Evolutionary conservation across 1,140 invertebrate species (phyloP).

Genomic region (Meteorus sp.): DNA sequence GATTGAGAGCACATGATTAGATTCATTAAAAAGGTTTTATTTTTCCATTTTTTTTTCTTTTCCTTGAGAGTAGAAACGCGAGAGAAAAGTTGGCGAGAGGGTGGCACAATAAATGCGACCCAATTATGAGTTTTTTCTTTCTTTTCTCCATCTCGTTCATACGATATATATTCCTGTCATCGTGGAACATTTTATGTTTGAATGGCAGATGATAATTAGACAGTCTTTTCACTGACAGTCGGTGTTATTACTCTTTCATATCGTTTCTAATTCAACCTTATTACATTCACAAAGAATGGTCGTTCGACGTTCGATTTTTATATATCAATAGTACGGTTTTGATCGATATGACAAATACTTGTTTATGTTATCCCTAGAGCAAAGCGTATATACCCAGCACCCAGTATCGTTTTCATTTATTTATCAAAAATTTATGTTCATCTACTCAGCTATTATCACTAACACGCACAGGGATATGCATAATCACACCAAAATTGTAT

Average conservation of each 20-base stretch:
- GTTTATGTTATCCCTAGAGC: conserved; percentile 23
- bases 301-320: conserved; percentile 1
- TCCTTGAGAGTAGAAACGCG: no score
- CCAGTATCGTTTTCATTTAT: conserved; percentile 52
- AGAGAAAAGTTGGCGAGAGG: no score
- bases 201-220: conserved; percentile 4
- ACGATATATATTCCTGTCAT: no score
- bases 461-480: conserved; percentile 25
- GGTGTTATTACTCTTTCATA: neutral
- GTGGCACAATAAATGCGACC: no score
- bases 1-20: no score
- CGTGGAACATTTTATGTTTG: no score
- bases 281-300: conserved; percentile 13
- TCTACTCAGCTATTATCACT: conserved; percentile 49
- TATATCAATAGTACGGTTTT: conserved; percentile 33
- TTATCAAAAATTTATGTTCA: no score
- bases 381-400: conserved; percentile 54
- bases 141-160: no score
- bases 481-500: conserved; percentile 13
- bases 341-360: conserved; percentile 26
- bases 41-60: no score
- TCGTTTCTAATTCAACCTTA: conserved; percentile 1
- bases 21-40: no score
- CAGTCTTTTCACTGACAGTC: conserved; percentile 17
- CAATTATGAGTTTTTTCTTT: no score